Evolutionary conservation across 2,113 vertebrate species (phyloP).

Genomic region (Macheiramphus alcinus): DNA sequence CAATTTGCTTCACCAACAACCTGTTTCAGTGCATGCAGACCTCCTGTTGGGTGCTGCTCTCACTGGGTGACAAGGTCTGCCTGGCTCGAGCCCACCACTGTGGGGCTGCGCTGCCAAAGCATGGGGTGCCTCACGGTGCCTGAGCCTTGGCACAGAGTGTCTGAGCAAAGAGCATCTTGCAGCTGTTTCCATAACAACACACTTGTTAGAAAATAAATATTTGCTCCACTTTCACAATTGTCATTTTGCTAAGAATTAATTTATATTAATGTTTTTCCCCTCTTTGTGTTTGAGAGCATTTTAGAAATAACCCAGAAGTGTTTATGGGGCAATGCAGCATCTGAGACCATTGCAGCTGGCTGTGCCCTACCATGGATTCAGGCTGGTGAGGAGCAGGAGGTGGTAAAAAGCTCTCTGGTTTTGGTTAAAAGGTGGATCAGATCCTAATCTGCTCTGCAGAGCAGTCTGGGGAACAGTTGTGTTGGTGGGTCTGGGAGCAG

Average conservation of each 20-base stretch:
- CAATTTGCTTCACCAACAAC: accelerated
- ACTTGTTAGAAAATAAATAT: background rate
- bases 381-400: background rate
- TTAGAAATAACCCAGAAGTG: background rate
- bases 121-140: accelerated
- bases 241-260: background rate
- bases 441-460: background rate
- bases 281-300: background rate
- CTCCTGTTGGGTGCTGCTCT: background rate
- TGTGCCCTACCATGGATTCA: background rate
- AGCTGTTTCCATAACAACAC: background rate
- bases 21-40: accelerated
- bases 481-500: background rate
- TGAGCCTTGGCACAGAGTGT: background rate
- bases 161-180: accelerated
- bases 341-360: background rate
- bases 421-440: background rate
- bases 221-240: background rate
- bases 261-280: background rate
- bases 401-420: background rate
- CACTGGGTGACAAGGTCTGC: accelerated
- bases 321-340: background rate
- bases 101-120: accelerated
- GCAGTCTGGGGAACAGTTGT: background rate
- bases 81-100: accelerated